Percentiles rank a stretch among this genome's conserved stretches.
Evolutionary conservation across 2,797 vertebrate genomes (phyloP).

Genomic region (Hoplostethus mediterraneus): DNA sequence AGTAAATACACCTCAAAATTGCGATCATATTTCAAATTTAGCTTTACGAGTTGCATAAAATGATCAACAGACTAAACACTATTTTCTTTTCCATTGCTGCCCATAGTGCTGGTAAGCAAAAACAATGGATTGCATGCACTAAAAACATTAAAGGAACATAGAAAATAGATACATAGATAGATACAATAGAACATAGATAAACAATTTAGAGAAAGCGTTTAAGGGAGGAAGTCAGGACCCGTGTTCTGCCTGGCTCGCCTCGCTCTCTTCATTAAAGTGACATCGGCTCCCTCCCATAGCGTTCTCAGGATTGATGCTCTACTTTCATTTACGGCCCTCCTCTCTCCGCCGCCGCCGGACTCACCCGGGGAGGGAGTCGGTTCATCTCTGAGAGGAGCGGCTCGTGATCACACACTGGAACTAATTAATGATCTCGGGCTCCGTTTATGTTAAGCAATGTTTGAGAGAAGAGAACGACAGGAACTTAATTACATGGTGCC

Average conservation of each 20-base stretch:
- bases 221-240: conserved; percentile 37
- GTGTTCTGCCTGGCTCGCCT: conserved; percentile 42
- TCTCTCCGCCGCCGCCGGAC: conserved; percentile 33
- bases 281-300: conserved; percentile 54
- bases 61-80: background rate
- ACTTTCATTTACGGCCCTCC: conserved; percentile 68
- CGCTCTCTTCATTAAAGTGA: conserved; percentile 70
- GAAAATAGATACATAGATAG: too few species aligned
- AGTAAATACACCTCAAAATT: too few species aligned
- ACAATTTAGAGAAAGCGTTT: conserved; percentile 2
- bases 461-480: conserved; percentile 68
- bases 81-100: background rate
- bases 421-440: conserved; percentile 78
- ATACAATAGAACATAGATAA: conserved; percentile 19
- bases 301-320: conserved; percentile 73
- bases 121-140: background rate
- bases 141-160: conserved; percentile 18
- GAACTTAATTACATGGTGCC: conserved; percentile 76
- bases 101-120: background rate
- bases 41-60: background rate
- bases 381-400: conserved; percentile 59
- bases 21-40: background rate
- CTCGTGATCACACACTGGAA: conserved; percentile 73
- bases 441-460: conserved; percentile 76
- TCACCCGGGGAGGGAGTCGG: conserved; percentile 42